Percentiles rank a stretch among this genome's conserved stretches.
Conservation (phyloP, 2,113 vertebrate species). For the Pseudorasbora parva region DNA sequence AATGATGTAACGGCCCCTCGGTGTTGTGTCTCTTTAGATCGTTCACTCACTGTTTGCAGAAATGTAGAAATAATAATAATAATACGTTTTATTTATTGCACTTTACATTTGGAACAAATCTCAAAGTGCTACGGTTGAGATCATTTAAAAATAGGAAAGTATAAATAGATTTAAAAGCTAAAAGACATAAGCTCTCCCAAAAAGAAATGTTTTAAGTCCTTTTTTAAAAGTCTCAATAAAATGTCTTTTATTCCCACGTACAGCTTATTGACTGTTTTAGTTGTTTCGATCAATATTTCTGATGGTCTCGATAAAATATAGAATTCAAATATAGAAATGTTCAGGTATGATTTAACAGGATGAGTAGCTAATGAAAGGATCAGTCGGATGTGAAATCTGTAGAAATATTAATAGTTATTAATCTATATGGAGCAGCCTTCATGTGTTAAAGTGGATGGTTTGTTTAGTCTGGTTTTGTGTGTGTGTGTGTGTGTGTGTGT, state of each 20-base stretch:
- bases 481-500: too few species aligned
- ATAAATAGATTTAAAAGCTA: too few species aligned
- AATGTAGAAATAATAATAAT: neutral
- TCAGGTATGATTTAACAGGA: neutral
- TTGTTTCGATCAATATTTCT: neutral
- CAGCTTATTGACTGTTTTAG: neutral
- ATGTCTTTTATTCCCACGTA: neutral
- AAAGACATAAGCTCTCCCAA: too few species aligned
- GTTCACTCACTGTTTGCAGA: neutral
- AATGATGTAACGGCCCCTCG: slow-evolving; percentile 31
- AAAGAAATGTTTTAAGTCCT: too few species aligned
- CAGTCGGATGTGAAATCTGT: slow-evolving; percentile 18
- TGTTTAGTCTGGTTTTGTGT: neutral
- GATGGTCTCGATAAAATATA: neutral
- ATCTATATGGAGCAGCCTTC: neutral
- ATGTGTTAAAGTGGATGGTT: neutral
- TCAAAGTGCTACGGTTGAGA: too few species aligned
- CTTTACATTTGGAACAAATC: too few species aligned
- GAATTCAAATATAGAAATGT: neutral
- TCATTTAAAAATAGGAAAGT: too few species aligned
- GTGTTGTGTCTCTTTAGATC: neutral
- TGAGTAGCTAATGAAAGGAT: neutral
- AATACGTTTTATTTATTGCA: too few species aligned
- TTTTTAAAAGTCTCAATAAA: too few species aligned
- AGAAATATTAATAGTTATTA: slow-evolving; percentile 50